phyloP scores from a whole-genome alignment of 2,888 invertebrate genomes.

The Apoda limacodes region DNA sequence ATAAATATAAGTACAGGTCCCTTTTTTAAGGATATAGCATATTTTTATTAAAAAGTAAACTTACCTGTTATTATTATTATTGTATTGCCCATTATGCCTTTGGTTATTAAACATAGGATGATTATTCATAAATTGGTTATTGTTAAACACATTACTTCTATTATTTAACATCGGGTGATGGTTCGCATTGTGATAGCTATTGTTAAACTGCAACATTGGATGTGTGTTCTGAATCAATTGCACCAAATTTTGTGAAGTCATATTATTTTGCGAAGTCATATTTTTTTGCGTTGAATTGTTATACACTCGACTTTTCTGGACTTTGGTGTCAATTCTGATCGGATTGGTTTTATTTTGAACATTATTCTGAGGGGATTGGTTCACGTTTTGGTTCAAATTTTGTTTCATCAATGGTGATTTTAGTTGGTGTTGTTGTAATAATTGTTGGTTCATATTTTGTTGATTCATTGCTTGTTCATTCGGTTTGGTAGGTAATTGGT shows the following conservation, averaged over 20 bases:
- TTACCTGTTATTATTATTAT: conserved; percentile 28
- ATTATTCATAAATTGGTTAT: conserved; percentile 30
- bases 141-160: conserved; percentile 25
- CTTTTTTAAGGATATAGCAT: too few relatives aligned
- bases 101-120: conserved; percentile 37
- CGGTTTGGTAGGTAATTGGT: conserved; percentile 36
- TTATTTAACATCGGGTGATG: conserved; percentile 50
- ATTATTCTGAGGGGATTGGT: conserved; percentile 22
- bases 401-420: conserved; percentile 17
- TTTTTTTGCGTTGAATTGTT: conserved; percentile 38
- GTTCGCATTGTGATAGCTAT: conserved; percentile 51
- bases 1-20: too few relatives aligned
- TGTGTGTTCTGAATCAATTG: conserved; percentile 59
- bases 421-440: conserved; percentile 19
- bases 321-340: conserved; percentile 17
- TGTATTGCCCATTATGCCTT: conserved; percentile 38
- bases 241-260: conserved; percentile 49
- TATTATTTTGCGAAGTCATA: conserved; percentile 19
- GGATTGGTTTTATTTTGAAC: not conserved
- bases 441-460: conserved; percentile 28
- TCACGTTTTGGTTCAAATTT: conserved; percentile 12
- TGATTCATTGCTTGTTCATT: conserved; percentile 28
- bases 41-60: conserved; percentile 26
- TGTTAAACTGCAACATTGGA: conserved; percentile 48
- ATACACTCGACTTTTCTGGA: conserved; percentile 41